Evolutionary conservation across 2,888 invertebrate species (phyloP), one percentile per base, ranked within the genome.

Genomic region (Oscheius sp.): DNA sequence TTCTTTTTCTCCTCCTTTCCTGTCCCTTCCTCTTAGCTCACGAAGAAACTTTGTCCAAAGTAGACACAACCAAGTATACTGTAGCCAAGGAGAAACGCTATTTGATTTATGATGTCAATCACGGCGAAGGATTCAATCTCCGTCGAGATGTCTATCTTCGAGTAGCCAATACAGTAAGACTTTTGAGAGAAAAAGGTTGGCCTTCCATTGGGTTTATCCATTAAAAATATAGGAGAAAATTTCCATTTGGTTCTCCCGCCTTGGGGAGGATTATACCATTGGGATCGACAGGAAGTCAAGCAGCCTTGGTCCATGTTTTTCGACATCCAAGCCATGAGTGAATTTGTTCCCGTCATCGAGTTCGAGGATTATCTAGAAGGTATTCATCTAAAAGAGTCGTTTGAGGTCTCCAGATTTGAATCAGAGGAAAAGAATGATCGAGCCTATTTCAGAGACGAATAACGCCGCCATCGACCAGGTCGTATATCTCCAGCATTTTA

Each of bases 81-180:
- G 27, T 76, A 5, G 71, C 67, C 0, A 34, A 65, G 25, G 75
- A 77, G 23, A 70, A 69, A 5, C 68, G 92, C 83, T 94, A 92
- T 84, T 88, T 97, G 65, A 90, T 97, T 57, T 98, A 96, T 88
- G 95, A 96, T 87, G 92, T 97, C 0, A 97, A 97, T 89, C 92
- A 92, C 2, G 92, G 93, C 0, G 97, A 98, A 89, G 98, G 98
- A 0, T 98, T 98, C 86, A 98, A 98, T 89, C 90, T 98, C 73
- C 90, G 96, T 17, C 90, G 97, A 37, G 97, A 98, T 89, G 96
- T 98, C 1, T 97, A 94, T 85, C 92, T 97, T 90, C 90, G 97
- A 79, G 90, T 95, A 82, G 95, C 96, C 1, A 92, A 93, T 53
- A 91, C 96, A 86, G 89, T 93, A 0, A 90, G 91, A 33, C 90